phyloP scores from a whole-genome alignment of 1,140 invertebrate species.

The Eriocheir sinensis region DNA sequence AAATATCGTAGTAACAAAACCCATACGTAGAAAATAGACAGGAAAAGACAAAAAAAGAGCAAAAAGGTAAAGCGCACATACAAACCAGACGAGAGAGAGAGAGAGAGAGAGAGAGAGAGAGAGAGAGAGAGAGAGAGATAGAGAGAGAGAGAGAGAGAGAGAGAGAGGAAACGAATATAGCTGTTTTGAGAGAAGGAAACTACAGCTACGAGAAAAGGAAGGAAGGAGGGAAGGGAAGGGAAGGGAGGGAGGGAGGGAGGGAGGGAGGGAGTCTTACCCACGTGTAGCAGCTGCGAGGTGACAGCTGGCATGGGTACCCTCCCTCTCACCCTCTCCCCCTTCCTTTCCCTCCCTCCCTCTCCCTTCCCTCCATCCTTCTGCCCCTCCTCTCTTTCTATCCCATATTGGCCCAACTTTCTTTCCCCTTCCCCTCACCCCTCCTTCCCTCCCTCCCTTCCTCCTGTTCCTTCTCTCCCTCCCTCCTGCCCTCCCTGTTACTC shows the following conservation, averaged over 20 bases:
- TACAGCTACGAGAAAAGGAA: no score
- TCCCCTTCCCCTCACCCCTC: not conserved
- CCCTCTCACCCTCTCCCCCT: not conserved
- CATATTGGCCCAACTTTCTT: slow-evolving; percentile 23
- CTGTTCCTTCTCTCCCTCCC: not conserved
- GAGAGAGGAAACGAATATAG: no score
- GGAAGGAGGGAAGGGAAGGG: not conserved
- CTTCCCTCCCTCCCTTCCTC: not conserved
- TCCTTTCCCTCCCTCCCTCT: not conserved
- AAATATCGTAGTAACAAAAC: no score
- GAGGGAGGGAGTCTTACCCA: slow-evolving; percentile 3
- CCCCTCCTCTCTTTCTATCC: not conserved
- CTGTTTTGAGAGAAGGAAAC: not conserved
- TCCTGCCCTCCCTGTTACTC: no score
- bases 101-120: slow-evolving; percentile 20
- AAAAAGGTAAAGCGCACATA: not conserved
- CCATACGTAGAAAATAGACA: not conserved
- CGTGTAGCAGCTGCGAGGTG: not conserved
- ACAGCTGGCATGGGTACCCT: not conserved
- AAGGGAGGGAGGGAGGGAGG: slow-evolving; percentile 20
- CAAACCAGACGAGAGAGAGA: not conserved
- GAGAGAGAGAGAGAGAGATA: not conserved
- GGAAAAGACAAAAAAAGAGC: not conserved
- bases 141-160: not conserved
- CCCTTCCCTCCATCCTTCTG: not conserved